phyloP scores from a whole-genome alignment of 2,113 vertebrate genomes.

The Morphnarchus princeps region DNA sequence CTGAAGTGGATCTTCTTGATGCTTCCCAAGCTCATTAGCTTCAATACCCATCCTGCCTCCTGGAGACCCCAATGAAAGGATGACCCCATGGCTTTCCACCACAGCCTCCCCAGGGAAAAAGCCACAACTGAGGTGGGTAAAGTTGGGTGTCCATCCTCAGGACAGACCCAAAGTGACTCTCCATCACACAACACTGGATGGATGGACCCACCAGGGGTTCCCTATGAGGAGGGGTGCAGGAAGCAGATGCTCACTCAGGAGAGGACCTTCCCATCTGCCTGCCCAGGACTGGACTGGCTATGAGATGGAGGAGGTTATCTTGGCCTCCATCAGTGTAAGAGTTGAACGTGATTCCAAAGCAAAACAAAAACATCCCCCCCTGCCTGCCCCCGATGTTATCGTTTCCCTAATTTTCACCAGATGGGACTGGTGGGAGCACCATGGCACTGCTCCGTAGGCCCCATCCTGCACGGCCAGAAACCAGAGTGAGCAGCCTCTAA shows the following conservation, averaged over 20 bases:
- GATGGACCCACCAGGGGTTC: neutral
- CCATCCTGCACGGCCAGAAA: neutral
- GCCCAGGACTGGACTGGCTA: neutral
- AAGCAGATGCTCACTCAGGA: neutral
- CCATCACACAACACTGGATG: neutral
- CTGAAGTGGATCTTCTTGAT: neutral
- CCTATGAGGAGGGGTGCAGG: neutral
- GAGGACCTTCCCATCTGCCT: neutral
- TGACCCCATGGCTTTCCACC: neutral
- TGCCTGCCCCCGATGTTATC: conserved; percentile 22
- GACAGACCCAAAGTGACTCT: neutral
- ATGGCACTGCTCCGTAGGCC: neutral
- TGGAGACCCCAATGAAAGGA: neutral
- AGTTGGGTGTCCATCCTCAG: neutral
- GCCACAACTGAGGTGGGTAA: neutral
- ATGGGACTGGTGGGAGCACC: conserved; percentile 40
- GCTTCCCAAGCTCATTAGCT: neutral
- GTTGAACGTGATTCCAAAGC: conserved; percentile 58
- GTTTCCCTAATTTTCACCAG: conserved; percentile 63
- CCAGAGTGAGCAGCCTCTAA: conserved; percentile 31
- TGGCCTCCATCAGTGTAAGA: conserved; percentile 44
- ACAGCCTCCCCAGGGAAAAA: neutral
- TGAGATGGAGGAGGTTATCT: conserved; percentile 25
- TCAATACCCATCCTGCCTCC: neutral
- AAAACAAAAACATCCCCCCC: conserved; percentile 48